A percentile compares a stretch with the other conserved stretches of the same genome.
phyloP scores from a whole-genome alignment of 2,888 invertebrate species.

The Panopea generosa region DNA sequence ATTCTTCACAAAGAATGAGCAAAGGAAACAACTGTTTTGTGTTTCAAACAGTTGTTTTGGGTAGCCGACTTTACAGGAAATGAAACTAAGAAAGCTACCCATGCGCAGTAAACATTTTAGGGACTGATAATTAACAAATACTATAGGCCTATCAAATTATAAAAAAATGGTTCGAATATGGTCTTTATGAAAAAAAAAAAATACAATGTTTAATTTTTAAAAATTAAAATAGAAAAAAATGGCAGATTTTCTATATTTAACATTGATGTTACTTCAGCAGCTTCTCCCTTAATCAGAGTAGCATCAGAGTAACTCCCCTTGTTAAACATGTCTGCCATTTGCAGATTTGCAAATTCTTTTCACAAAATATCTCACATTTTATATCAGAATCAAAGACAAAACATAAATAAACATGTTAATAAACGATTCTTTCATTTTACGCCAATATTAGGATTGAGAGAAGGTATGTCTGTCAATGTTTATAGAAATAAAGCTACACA shows the following conservation, averaged over 20 bases:
- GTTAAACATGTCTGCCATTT: constrained; percentile 17
- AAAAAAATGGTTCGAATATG: too few relatives aligned
- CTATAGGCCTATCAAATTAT: too few relatives aligned
- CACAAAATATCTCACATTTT: constrained; percentile 19
- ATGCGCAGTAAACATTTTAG: constrained; percentile 35
- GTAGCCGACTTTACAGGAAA: constrained; percentile 40
- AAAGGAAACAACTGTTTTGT: too few relatives aligned
- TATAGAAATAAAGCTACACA: not conserved
- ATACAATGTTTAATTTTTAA: too few relatives aligned
- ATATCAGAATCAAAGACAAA: not conserved
- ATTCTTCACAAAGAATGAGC: too few relatives aligned
- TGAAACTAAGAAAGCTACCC: constrained; percentile 64
- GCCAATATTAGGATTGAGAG: constrained; percentile 6
- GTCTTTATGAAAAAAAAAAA: too few relatives aligned
- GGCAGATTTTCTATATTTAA: too few relatives aligned
- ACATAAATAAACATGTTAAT: not conserved
- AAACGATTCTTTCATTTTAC: constrained; percentile 7
- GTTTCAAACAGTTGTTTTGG: too few relatives aligned
- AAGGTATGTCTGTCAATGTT: constrained; percentile 11
- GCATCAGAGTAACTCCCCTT: constrained; percentile 1
- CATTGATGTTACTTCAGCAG: too few relatives aligned
- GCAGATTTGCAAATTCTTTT: constrained; percentile 19
- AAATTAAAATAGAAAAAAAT: too few relatives aligned
- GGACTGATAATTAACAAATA: constrained; percentile 16
- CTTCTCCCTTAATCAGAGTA: too few relatives aligned